Conservation (phyloP, 2,797 vertebrate species). For the Platalea minor region DNA sequence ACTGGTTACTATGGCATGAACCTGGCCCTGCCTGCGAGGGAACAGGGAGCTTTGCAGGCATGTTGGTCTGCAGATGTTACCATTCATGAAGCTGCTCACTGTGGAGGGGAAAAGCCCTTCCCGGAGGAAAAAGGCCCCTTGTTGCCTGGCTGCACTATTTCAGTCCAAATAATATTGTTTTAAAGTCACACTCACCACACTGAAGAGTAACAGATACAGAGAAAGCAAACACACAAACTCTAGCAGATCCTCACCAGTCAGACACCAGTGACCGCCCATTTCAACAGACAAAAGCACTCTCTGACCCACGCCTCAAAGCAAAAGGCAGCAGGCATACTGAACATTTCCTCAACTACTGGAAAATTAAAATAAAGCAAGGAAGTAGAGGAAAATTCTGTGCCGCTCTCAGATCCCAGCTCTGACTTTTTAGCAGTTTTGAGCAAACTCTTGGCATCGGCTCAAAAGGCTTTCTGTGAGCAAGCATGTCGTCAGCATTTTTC, state of each 20-base stretch:
- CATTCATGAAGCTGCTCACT: not conserved
- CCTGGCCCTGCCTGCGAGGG: not conserved
- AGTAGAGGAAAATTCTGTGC: not conserved
- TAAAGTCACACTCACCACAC: not conserved
- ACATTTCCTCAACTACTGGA: not conserved
- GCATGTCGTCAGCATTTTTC: conserved; percentile 42
- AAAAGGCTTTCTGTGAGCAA: conserved; percentile 40
- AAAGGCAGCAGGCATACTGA: not conserved
- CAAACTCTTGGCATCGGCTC: conserved; percentile 31
- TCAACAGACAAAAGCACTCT: not conserved
- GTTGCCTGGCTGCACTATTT: conserved; percentile 35
- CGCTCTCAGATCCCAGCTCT: not conserved
- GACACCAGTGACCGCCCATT: not conserved
- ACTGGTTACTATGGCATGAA: not conserved
- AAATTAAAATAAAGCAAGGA: not conserved
- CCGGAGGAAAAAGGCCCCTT: not conserved
- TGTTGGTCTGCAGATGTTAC: not conserved
- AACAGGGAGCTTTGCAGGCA: not conserved
- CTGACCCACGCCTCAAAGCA: not conserved
- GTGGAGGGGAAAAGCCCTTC: not conserved
- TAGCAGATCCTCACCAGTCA: not conserved
- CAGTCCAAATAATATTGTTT: conserved; percentile 23
- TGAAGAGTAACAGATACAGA: not conserved
- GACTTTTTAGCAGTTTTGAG: conserved; percentile 28
- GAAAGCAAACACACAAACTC: not conserved